Base-by-base conservation (phyloP, 2,797 vertebrate species). In the Eptatretus atami region DNA sequence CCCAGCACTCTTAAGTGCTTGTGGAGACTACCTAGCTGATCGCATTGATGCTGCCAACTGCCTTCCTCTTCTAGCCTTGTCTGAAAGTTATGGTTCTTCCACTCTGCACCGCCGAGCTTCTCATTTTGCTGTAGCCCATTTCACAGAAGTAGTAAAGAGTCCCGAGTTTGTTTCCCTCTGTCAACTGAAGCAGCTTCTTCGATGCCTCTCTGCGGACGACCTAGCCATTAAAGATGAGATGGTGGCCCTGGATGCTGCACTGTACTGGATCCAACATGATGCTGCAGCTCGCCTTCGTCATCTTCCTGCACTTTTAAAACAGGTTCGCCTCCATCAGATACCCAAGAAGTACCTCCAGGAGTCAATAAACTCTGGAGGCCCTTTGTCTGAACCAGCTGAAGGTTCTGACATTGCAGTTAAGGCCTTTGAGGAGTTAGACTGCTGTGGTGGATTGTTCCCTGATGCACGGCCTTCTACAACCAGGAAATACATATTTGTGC, bases 401-500 rank as follows among this genome's bases (percentile, higher is more conserved):
- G 84, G 84, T 66, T 71, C 75, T 11, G 65, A 73, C 25, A 69
- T 76, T 52, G 68, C 84, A 25, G 68, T 68, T 14, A 77, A 82
- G 65, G 84, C 83, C 13, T 71, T 79, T 67, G 71, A 70, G 69
- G 73, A 72, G 67, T 79, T 83, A 64, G 75, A 73, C 13, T 71
- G 74, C 15, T 78, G 76, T 53, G 70, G 72, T 1, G 87, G 86
- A 14, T 72, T 93, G 57, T 83, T 83, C 68, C 74, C 76, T 6
- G 84, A 95, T 14, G 84, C 90, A 64, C 78, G 90, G 25, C 80
- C 81, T 12, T 80, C 85, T 65, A 93, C 88, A 65, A 83, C 78
- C 1, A 80, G 82, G 71, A 86, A 81, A 70, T 96, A 96, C 14
- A 92, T 98, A 72, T 86, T 86, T 67, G 81, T 94, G 70, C 83